phyloP scores from a whole-genome alignment of 2,888 invertebrate genomes.

The Seira sanloemensis region DNA sequence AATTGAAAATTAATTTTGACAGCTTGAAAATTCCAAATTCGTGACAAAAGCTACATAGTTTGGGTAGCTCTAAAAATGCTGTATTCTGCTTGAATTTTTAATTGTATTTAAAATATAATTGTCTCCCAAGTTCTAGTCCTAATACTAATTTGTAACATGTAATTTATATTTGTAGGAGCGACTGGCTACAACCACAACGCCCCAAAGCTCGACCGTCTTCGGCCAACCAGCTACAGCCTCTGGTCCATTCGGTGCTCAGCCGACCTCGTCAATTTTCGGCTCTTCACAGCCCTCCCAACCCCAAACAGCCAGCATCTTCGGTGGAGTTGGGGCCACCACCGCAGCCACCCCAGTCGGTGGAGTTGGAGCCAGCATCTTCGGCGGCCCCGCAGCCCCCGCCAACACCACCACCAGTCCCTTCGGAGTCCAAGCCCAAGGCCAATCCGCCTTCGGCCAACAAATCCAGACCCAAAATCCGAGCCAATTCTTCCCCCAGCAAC shows the following conservation, averaged over 20 bases:
- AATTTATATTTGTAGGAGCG: too few relatives aligned
- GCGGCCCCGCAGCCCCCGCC: not conserved
- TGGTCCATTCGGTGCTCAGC: not conserved
- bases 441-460: not conserved
- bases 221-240: not conserved
- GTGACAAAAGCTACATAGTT: too few relatives aligned
- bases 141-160: too few relatives aligned
- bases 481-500: too few relatives aligned
- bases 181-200: slow-evolving; percentile 26
- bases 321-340: slow-evolving; percentile 30
- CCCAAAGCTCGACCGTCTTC: too few relatives aligned
- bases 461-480: not conserved
- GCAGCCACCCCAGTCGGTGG: not conserved
- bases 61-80: too few relatives aligned
- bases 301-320: slow-evolving; percentile 29
- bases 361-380: slow-evolving; percentile 10
- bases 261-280: slow-evolving; percentile 28
- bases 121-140: too few relatives aligned
- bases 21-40: too few relatives aligned
- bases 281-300: not conserved
- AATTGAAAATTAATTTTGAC: too few relatives aligned
- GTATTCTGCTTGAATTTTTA: too few relatives aligned
- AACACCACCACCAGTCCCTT: not conserved
- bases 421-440: slow-evolving; percentile 3
- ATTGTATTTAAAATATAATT: too few relatives aligned